Evolutionary conservation across 2,113 vertebrate genomes (phyloP).

Genomic region (Nannobrachium achirus): DNA sequence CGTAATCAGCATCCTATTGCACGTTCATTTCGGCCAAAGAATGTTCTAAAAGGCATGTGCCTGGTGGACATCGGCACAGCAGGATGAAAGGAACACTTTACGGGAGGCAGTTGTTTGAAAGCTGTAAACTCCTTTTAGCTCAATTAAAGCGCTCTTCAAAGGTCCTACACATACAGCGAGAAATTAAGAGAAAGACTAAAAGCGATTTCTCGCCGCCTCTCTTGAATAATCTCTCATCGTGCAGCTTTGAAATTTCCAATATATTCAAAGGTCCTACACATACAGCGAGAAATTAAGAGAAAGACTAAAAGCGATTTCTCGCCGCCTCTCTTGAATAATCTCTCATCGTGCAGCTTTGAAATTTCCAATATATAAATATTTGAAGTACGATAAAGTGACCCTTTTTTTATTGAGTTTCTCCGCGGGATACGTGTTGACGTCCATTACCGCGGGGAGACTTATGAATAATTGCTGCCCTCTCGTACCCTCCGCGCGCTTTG

Average conservation of each 20-base stretch:
- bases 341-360: conserved; percentile 19
- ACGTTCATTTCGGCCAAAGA: conserved; percentile 1
- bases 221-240: neutral
- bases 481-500: conserved; percentile 33
- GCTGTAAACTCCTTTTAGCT: conserved; percentile 37
- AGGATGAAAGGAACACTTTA: conserved; percentile 36
- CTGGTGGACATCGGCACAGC: conserved; percentile 50
- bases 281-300: conserved; percentile 17
- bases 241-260: conserved; percentile 43
- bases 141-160: conserved; percentile 56
- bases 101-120: conserved; percentile 50
- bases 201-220: conserved; percentile 30
- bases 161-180: conserved; percentile 18
- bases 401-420: conserved; percentile 2
- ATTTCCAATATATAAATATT: conserved; percentile 47
- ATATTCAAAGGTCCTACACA: conserved; percentile 36
- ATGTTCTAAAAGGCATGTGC: neutral
- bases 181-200: conserved; percentile 40
- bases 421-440: conserved; percentile 1
- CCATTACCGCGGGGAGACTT: conserved; percentile 10
- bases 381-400: conserved; percentile 20
- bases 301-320: conserved; percentile 49
- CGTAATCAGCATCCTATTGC: conserved; percentile 23
- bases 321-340: neutral
- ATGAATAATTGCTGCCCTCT: conserved; percentile 34